phyloP scores from a whole-genome alignment of 2,888 invertebrate species.

The Nephrotoma guestfalica region DNA sequence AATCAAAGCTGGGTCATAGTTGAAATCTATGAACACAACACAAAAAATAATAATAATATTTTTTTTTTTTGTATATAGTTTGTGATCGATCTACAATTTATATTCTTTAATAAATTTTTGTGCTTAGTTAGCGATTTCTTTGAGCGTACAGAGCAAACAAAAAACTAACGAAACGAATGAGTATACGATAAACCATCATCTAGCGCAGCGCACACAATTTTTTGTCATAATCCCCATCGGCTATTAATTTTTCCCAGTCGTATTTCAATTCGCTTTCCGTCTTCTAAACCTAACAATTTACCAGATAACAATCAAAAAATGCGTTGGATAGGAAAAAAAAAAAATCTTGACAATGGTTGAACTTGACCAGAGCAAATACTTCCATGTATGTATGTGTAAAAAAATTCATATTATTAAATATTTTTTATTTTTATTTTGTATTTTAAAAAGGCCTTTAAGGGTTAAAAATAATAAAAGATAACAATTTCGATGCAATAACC shows the following conservation, averaged over 20 bases:
- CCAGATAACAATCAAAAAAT: not conserved
- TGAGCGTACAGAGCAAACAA: not conserved
- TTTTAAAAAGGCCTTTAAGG: not conserved
- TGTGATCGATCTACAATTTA: not conserved
- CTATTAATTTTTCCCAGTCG: not conserved
- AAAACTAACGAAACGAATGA: not conserved
- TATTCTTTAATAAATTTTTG: not conserved
- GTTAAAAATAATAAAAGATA: constrained; percentile 1
- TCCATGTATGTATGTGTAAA: not conserved
- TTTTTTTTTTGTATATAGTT: not conserved
- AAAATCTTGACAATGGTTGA: constrained; percentile 1
- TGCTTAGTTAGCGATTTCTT: not conserved
- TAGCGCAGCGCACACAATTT: not conserved
- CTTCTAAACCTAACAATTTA: not conserved
- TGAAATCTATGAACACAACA: not conserved
- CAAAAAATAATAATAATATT: not conserved
- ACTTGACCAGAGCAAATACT: not conserved
- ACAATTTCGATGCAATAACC: constrained; percentile 2
- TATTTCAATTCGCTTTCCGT: not conserved
- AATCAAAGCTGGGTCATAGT: not conserved
- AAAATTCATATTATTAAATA: not conserved
- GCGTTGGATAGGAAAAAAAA: not conserved
- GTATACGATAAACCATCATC: not conserved
- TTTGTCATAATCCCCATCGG: not conserved
- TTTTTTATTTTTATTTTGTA: not conserved